These are phyloP conservation scores for Tragulus kanchil DNA, from an alignment of 2,113 vertebrate species.

Conservation along the genomic window DNA sequence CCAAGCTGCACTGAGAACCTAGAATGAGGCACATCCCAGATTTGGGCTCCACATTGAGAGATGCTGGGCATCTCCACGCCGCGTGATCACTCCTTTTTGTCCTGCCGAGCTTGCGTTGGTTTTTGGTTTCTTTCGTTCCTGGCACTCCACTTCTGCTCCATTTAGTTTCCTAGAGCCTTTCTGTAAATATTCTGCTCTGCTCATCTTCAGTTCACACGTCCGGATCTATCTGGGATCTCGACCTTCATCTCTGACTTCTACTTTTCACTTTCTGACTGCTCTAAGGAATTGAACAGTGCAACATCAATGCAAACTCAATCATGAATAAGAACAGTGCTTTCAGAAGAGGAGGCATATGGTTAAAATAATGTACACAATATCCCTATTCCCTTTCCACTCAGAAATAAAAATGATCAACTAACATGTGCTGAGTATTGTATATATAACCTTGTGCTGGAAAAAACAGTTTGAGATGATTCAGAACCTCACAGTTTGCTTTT, in stretches of 20 bases:
- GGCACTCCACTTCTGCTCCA: not conserved
- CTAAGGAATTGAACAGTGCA: not conserved
- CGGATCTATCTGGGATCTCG: not conserved
- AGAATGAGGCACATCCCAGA: not conserved
- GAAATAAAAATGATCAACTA: not conserved
- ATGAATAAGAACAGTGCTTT: not conserved
- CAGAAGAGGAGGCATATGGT: not conserved
- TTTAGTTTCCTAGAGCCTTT: not conserved
- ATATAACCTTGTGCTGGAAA: not conserved
- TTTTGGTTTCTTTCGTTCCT: not conserved
- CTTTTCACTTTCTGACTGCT: not conserved
- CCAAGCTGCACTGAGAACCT: not conserved
- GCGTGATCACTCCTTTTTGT: not conserved
- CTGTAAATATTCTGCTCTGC: not conserved
- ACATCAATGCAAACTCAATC: not conserved
- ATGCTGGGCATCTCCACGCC: not conserved
- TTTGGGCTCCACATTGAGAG: not conserved
- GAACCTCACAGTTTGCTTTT: constrained; percentile 9
- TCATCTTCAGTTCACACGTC: not conserved
- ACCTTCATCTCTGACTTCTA: not conserved
- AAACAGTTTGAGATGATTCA: constrained; percentile 29
- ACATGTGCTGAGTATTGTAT: not conserved
- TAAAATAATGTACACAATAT: not conserved
- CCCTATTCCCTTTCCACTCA: not conserved
- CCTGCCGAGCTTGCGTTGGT: not conserved